Evolutionary conservation across 2,797 vertebrate species (phyloP).

Genomic region (Mycteria americana): DNA sequence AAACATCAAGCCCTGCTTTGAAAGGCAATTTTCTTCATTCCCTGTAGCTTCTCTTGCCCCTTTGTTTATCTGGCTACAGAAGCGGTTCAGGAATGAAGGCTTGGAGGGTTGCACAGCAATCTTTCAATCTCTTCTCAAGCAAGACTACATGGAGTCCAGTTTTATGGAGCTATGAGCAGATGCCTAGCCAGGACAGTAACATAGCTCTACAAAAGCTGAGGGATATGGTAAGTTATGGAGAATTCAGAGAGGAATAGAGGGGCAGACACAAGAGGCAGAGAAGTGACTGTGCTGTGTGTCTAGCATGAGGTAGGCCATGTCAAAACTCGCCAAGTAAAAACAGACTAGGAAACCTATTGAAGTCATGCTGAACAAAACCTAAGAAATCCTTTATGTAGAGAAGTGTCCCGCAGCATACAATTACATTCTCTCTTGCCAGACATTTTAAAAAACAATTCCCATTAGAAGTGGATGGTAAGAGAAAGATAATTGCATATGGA

Average conservation of each 20-base stretch:
- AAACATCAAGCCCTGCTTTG: background rate
- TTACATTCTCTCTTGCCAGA: background rate
- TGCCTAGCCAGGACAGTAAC: background rate
- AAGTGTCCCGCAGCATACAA: background rate
- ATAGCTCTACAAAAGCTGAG: background rate
- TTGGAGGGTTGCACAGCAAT: background rate
- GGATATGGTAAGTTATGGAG: background rate
- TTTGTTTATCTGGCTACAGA: background rate
- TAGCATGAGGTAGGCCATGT: background rate
- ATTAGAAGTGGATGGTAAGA: slow-evolving; percentile 21
- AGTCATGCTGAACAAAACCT: background rate
- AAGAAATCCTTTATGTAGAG: background rate
- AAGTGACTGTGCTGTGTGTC: background rate
- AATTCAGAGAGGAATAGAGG: background rate
- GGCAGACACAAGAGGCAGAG: background rate
- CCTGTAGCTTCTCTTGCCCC: background rate
- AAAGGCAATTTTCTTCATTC: background rate
- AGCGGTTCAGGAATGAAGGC: background rate
- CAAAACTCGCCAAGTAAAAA: background rate
- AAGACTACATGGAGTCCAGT: background rate
- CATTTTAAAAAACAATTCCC: slow-evolving; percentile 6
- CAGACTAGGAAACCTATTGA: background rate
- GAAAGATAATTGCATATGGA: slow-evolving; percentile 50
- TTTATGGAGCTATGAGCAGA: background rate
- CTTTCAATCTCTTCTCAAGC: background rate